A percentile compares a stretch with the other conserved stretches of the same genome.
These are phyloP conservation scores for Platycnemis pennipes DNA, from an alignment of 2,888 invertebrate species.

Conservation along the genomic window DNA sequence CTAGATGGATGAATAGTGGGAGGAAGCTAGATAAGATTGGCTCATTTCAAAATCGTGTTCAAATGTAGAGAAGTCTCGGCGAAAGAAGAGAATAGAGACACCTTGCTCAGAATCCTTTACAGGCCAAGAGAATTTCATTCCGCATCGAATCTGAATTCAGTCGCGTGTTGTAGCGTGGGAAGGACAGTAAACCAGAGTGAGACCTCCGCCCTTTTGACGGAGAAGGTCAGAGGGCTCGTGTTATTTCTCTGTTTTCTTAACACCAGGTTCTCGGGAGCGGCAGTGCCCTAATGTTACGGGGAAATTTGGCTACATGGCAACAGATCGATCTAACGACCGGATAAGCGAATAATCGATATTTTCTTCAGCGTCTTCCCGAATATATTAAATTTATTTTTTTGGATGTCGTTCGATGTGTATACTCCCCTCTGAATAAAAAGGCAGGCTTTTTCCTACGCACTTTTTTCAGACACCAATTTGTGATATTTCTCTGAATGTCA, in stretches of 20 bases:
- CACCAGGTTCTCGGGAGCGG: not conserved
- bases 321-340: not conserved
- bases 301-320: not conserved
- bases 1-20: too few species aligned
- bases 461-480: too few species aligned
- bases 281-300: not conserved
- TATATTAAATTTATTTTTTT: not conserved
- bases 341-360: not conserved
- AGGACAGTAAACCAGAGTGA: not conserved
- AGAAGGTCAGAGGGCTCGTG: not conserved
- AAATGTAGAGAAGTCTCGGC: too few species aligned
- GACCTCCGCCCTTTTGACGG: not conserved
- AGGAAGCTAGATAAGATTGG: too few species aligned
- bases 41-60: too few species aligned
- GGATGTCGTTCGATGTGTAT: too few species aligned
- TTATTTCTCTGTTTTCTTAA: not conserved
- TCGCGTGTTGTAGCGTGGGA: not conserved
- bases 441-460: too few species aligned
- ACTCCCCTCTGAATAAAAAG: too few species aligned
- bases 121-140: not conserved
- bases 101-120: too few species aligned
- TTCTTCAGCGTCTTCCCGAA: not conserved
- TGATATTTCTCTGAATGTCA: too few species aligned
- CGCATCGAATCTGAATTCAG: not conserved
- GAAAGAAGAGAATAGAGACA: too few species aligned